phyloP scores from a whole-genome alignment of 1,140 invertebrate species.

The Halotydeus destructor region DNA sequence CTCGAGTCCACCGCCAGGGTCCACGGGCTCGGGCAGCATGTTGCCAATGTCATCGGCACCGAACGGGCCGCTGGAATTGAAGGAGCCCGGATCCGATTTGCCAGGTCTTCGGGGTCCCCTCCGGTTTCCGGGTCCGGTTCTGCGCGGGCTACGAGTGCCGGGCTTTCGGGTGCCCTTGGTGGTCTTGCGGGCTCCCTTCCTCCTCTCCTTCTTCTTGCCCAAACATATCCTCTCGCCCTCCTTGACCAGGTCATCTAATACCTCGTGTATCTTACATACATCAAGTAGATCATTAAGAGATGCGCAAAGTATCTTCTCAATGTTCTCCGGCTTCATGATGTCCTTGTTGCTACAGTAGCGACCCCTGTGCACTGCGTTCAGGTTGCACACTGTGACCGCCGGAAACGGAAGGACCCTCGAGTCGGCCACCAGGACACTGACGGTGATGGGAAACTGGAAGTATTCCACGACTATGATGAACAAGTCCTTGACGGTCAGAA shows the following conservation, averaged over 20 bases:
- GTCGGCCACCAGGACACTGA: constrained; percentile 15
- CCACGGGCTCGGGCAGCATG: too few species aligned
- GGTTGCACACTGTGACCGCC: constrained; percentile 25
- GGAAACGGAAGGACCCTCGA: constrained; percentile 21
- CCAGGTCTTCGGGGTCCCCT: too few species aligned
- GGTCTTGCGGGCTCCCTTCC: too few species aligned
- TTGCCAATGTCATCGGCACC: too few species aligned
- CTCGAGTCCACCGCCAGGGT: too few species aligned
- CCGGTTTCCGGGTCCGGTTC: too few species aligned
- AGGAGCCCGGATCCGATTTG: too few species aligned
- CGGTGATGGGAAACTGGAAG: constrained; percentile 15
- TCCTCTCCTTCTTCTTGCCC: too few species aligned
- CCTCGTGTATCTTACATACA: constrained; percentile 10
- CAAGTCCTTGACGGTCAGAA: constrained; percentile 8
- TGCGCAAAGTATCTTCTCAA: constrained; percentile 13
- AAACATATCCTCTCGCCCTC: constrained; percentile 1
- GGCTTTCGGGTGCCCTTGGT: too few species aligned
- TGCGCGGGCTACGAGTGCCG: too few species aligned
- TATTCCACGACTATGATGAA: constrained; percentile 13
- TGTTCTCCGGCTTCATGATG: constrained; percentile 10
- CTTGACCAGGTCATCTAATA: background rate
- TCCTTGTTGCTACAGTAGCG: constrained; percentile 12
- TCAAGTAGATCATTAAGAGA: constrained; percentile 11
- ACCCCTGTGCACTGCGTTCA: constrained; percentile 21
- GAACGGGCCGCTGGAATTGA: too few species aligned